Conservation (phyloP, 1,140 invertebrate genomes). For the Babylonia areolata region DNA sequence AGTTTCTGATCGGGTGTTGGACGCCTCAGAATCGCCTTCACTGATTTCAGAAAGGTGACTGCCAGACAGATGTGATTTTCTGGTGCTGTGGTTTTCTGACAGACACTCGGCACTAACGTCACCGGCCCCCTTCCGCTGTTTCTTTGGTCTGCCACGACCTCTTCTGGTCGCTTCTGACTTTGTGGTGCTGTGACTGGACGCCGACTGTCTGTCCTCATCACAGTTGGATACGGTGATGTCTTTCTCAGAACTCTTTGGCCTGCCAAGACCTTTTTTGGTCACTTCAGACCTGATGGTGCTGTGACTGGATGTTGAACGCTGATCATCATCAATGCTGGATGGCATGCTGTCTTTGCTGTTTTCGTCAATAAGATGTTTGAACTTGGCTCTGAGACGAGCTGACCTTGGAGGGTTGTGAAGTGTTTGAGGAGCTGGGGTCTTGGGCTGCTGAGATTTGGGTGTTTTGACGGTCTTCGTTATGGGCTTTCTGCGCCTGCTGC, state of each 20-base stretch:
- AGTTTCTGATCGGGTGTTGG: not conserved
- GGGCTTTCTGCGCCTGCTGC: not conserved
- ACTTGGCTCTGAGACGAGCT: conserved; percentile 28
- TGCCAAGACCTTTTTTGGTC: conserved; percentile 33
- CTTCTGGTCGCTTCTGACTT: conserved; percentile 34
- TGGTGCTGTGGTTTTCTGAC: not conserved
- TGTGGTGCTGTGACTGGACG: conserved; percentile 24
- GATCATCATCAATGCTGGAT: conserved; percentile 19
- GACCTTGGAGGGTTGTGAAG: conserved; percentile 26
- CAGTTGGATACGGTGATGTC: conserved; percentile 6
- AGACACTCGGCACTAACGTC: not conserved
- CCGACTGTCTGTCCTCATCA: conserved; percentile 24
- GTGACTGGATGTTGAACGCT: not conserved
- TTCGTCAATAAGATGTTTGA: not conserved
- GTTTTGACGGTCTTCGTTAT: not conserved
- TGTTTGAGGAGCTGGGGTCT: not conserved
- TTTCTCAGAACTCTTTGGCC: conserved; percentile 21
- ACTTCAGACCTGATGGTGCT: conserved; percentile 22
- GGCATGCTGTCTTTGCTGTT: conserved; percentile 21
- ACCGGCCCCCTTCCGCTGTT: not conserved
- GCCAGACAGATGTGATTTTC: not conserved
- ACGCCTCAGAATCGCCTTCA: not conserved
- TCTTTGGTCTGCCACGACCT: conserved; percentile 28
- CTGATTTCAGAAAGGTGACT: not conserved
- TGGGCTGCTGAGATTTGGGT: not conserved